phyloP scores from a whole-genome alignment of 2,888 invertebrate species.

The Hofmannophila pseudospretella region DNA sequence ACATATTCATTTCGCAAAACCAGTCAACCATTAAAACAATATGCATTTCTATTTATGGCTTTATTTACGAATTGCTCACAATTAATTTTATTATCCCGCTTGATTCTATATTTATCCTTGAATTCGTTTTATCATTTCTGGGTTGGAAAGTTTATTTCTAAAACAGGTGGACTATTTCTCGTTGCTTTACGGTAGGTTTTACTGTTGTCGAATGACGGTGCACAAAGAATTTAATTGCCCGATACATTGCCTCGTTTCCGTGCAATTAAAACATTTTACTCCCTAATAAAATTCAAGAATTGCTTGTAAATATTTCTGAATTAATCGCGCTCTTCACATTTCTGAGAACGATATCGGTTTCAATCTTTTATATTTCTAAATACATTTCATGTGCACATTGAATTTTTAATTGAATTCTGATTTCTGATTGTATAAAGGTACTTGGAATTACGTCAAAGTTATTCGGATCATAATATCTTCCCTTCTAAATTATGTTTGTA shows the following conservation, averaged over 20 bases:
- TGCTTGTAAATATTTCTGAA: constrained; percentile 41
- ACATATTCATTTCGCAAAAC: constrained; percentile 39
- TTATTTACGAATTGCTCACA: no score
- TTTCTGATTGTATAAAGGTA: no score
- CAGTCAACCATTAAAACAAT: constrained; percentile 49
- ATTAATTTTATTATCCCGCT: no score
- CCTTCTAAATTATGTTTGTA: no score
- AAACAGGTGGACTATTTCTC: constrained; percentile 24
- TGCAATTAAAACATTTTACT: constrained; percentile 54
- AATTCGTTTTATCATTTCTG: neutral
- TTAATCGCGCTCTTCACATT: constrained; percentile 33
- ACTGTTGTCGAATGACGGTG: constrained; percentile 25
- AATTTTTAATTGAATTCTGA: no score
- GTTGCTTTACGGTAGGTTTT: constrained; percentile 30
- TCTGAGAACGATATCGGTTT: constrained; percentile 15
- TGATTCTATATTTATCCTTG: no score
- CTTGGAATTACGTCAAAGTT: no score
- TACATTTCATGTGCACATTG: no score
- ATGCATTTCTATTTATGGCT: constrained; percentile 34
- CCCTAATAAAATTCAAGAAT: constrained; percentile 45
- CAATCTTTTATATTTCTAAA: neutral
- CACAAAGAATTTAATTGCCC: constrained; percentile 41
- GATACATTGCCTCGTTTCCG: constrained; percentile 38
- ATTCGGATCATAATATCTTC: no score
- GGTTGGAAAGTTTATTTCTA: constrained; percentile 1